phyloP scores from a whole-genome alignment of 1,140 invertebrate genomes.

The Drosophila nikananu region DNA sequence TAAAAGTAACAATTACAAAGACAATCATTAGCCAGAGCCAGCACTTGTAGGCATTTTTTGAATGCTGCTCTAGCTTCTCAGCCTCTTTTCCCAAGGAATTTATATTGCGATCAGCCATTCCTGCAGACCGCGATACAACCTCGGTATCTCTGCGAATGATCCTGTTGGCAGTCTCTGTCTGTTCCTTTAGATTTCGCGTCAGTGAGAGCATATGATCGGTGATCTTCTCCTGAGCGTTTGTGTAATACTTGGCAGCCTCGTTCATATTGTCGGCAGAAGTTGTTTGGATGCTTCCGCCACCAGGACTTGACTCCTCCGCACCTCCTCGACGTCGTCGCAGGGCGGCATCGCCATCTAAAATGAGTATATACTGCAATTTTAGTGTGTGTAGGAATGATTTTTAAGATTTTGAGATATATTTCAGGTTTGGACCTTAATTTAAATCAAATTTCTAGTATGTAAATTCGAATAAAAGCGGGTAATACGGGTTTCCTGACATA shows the following conservation, averaged over 20 bases:
- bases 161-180: constrained; percentile 92
- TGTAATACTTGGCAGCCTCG: constrained; percentile 93
- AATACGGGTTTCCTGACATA: background rate
- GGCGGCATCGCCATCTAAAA: constrained; percentile 84
- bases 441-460: background rate
- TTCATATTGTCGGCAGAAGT: constrained; percentile 89
- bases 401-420: background rate
- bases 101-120: constrained; percentile 92
- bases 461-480: background rate
- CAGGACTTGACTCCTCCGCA: constrained; percentile 41
- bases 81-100: constrained; percentile 92
- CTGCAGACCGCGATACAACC: constrained; percentile 92
- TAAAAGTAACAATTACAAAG: constrained; percentile 93
- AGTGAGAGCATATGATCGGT: constrained; percentile 97
- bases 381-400: background rate
- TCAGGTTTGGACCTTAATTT: background rate
- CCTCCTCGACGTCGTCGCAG: constrained; percentile 77
- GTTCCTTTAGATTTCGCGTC: constrained; percentile 94
- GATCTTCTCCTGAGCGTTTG: constrained; percentile 95
- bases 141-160: constrained; percentile 95
- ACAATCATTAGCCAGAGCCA: constrained; percentile 96
- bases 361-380: constrained; percentile 8
- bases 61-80: constrained; percentile 93
- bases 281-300: background rate
- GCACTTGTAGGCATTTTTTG: constrained; percentile 94